A percentile compares a stretch with the other conserved stretches of the same genome.
Conservation (phyloP, 2,113 vertebrate genomes). For the Dasyprocta punctata region DNA sequence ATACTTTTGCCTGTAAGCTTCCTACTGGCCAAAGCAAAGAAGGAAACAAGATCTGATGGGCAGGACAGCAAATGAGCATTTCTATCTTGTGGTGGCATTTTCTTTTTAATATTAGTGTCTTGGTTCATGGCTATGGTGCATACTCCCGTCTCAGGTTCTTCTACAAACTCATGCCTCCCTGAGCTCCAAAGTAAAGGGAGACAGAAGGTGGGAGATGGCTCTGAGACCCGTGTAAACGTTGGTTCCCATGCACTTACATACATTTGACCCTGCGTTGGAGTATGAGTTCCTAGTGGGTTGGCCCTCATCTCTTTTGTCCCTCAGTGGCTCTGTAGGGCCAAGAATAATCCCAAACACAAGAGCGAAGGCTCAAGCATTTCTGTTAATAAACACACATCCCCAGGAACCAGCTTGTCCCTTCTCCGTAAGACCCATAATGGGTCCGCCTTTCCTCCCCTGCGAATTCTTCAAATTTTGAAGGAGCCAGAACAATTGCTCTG, state of each 20-base stretch:
- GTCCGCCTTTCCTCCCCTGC: background rate
- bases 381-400: accelerated
- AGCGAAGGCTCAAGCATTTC: background rate
- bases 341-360: background rate
- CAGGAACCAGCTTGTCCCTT: background rate
- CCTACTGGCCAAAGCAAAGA: background rate
- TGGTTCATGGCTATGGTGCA: background rate
- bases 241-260: accelerated
- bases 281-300: accelerated
- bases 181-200: background rate
- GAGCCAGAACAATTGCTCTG: background rate
- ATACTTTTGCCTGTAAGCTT: background rate
- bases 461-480: background rate
- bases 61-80: background rate
- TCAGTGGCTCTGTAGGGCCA: background rate
- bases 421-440: accelerated
- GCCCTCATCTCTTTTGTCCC: accelerated
- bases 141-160: background rate
- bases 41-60: background rate
- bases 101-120: background rate
- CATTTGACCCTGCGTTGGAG: accelerated
- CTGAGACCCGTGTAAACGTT: accelerated
- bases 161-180: background rate
- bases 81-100: background rate
- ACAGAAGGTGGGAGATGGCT: background rate